Base-by-base conservation (phyloP, 2,888 invertebrate genomes). In the Leucania comma region DNA sequence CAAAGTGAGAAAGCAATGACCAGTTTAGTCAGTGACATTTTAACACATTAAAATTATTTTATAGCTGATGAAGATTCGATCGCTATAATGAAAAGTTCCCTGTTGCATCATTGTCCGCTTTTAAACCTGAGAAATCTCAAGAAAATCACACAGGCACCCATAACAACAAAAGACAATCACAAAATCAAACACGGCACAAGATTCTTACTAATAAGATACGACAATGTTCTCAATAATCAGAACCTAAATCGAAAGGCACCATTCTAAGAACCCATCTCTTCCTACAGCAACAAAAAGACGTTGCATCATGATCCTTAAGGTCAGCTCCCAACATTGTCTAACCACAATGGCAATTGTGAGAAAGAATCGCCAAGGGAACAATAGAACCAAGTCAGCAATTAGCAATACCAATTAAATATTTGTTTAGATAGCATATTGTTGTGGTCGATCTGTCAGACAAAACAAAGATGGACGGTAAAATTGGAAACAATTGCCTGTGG, bases 271-370 rank as follows among this genome's bases (percentile, higher is more conserved):
- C 82, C 68, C 83, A 86, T 88, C 85, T 84, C 87, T 90, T 89
- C 90, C 88, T 87, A 72, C 35, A 62, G 68, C 53, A 77, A 78
- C 67, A 82, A 82, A 67, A 82, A 79, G 72, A 67, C 87, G 87
- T 93, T 93, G 91, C 92, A 90, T 91, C 91, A 92, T 85, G 90
- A 89, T 89, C 91, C 89, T 88, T 91, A 92, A 93, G 95, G 95
- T 94, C 95, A 93, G 87, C 92, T 95, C 95, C 93, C 95, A 96
- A 95, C 94, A 95, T 95, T 95, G 95, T 95, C 87, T 90, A 79
- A 88, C 89, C 85, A 96, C 95, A 96, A 96, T 95, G 90, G 94
- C 93, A 92, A 95, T 95, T 95, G 95, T 95, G 93, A 91, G 93
- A 95, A 93, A 91, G 93, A 93, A 92, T 92, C 90, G 86, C 89